Evolutionary conservation across 2,113 vertebrate species (phyloP), one percentile per base, ranked within the genome.

Genomic region (Siphamia tubifer): DNA sequence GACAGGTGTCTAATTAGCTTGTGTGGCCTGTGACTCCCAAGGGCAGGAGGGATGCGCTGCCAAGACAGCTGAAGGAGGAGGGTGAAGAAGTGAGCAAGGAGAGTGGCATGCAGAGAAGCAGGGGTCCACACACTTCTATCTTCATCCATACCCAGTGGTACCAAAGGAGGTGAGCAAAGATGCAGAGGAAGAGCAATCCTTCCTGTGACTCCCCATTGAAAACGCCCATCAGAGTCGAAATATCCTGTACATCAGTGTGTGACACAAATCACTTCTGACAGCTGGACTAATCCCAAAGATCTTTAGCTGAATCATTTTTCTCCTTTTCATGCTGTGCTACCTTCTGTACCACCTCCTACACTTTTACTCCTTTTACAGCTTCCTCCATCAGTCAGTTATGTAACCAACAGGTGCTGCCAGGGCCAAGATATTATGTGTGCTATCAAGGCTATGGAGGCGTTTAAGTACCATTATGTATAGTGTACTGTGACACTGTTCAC

Each of bases 1-100:
- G 70, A 89, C 90, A 91, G 89, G 87, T 91, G 89, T 76, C 77
- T 88, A 78, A 87, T 89, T 90, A 87, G 77, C 76, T 83, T 87
- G 86, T 63, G 76, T 56, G 79, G 49, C 72, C 23, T 53, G 75
- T 51, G 47, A 65, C 82, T 77, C 70, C 71, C 70, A 42, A 57
- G 30, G 55, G 61, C 51, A 17, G 25, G 9, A 56, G 53, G 49
- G 74, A 71, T 61, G 48, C 35, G 35, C 71, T 78, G 62, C 77
- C 77, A 74, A 83, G 69, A 79, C 81, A 88, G 82, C 81, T 84
- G 88, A 65, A 74, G 60, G 57, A 54, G 42, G 63, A 60, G 68
- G 67, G 60, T 20, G 43, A 68, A 36, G 62, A 25, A 43, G 23
- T 2, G 7, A 51, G 47, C 45, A 56, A 31, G 30, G 47, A 64